Conservation (phyloP, 2,113 vertebrate species). For the Vireo altiloquus region DNA sequence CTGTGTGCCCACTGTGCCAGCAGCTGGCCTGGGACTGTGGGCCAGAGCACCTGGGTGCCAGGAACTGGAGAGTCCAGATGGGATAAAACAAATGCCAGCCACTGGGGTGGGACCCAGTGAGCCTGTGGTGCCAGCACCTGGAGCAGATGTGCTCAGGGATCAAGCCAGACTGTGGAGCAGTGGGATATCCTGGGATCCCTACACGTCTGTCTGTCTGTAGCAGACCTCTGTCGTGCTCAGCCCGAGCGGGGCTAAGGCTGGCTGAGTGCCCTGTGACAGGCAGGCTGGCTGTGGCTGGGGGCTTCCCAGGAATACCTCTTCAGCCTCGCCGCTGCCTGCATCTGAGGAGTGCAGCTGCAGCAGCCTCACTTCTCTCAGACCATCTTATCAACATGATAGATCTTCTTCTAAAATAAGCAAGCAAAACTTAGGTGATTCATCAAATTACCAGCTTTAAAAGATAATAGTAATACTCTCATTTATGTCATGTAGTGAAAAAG, state of each 20-base stretch:
- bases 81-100: neutral
- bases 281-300: neutral
- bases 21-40: neutral
- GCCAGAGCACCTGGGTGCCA: neutral
- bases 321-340: neutral
- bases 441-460: neutral
- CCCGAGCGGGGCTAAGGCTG: neutral
- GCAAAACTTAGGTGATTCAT: neutral
- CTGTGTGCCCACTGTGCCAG: neutral
- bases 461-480: neutral
- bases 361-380: neutral
- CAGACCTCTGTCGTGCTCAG: neutral
- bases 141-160: neutral
- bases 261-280: no score
- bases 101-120: neutral
- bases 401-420: neutral
- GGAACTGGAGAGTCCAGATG: neutral
- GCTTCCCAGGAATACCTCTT: accelerated
- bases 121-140: neutral
- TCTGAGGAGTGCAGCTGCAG: neutral
- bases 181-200: neutral
- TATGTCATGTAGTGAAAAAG: neutral
- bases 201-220: accelerated
- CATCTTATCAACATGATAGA: neutral
- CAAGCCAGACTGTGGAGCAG: no score